Conservation (phyloP, 23 tunicate species). For the Botrylloides violaceus region DNA sequence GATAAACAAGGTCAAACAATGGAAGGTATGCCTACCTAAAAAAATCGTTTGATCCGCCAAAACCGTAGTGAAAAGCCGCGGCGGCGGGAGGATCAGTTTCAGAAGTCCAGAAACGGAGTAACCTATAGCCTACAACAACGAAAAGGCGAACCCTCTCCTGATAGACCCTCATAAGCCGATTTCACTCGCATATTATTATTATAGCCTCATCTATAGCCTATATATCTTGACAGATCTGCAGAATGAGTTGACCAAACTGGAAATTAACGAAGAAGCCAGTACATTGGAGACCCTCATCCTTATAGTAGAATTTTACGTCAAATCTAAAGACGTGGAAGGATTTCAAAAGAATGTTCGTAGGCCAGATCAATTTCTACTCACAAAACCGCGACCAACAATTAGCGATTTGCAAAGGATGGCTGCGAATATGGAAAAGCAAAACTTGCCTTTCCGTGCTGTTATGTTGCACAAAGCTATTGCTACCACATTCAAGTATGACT, state of each 20-base stretch:
- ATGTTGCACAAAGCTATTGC: constrained; percentile 8
- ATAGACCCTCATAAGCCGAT: too few species aligned
- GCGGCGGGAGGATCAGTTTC: too few species aligned
- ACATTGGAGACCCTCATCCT: constrained; percentile 20
- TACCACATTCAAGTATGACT: constrained; percentile 9
- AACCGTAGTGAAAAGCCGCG: too few species aligned
- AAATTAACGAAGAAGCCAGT: constrained; percentile 25
- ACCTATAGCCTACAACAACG: too few species aligned
- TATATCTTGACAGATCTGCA: constrained; percentile 7
- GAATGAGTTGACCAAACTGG: not conserved
- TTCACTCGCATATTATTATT: too few species aligned
- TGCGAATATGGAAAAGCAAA: not conserved
- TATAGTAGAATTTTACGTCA: constrained; percentile 24
- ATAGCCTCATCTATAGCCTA: too few species aligned
- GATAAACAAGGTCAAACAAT: too few species aligned
- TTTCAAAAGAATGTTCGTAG: constrained; percentile 22
- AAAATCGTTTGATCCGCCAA: too few species aligned
- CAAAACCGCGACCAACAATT: constrained; percentile 14
- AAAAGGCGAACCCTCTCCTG: too few species aligned
- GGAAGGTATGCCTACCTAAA: too few species aligned
- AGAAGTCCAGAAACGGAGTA: too few species aligned
- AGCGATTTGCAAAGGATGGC: constrained; percentile 12
- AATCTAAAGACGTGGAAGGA: constrained; percentile 12
- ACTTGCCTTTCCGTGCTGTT: constrained; percentile 15
- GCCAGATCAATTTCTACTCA: constrained; percentile 5